These are phyloP conservation scores for Apis cerana DNA, from an alignment of 1,140 invertebrate species.

Conservation along the genomic window DNA sequence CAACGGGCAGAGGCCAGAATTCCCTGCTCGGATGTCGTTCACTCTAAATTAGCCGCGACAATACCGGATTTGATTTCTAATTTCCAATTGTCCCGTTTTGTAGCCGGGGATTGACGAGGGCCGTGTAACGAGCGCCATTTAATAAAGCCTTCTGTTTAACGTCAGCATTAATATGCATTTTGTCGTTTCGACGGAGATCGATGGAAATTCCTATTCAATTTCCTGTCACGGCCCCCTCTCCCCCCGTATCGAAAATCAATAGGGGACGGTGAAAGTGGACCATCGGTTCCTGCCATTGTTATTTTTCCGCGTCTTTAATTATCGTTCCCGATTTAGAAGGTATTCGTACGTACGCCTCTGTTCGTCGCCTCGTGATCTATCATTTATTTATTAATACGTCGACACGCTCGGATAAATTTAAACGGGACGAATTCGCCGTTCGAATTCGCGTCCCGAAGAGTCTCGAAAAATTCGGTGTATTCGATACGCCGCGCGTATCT, in stretches of 20 bases:
- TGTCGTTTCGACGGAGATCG: slow-evolving; percentile 19
- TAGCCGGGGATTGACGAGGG: slow-evolving; percentile 32
- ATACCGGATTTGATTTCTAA: slow-evolving; percentile 47
- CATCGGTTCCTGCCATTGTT: slow-evolving; percentile 8
- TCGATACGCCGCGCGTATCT: background rate
- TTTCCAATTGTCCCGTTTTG: slow-evolving; percentile 56
- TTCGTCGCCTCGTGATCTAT: slow-evolving; percentile 28
- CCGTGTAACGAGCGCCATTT: slow-evolving; percentile 49
- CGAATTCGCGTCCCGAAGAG: background rate
- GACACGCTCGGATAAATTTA: slow-evolving; percentile 28
- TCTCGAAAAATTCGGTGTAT: background rate
- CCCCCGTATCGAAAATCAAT: background rate
- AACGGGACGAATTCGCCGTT: background rate
- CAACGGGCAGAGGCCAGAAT: background rate
- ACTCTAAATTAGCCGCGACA: slow-evolving; percentile 14
- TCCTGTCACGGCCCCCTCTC: background rate
- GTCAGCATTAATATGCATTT: slow-evolving; percentile 49
- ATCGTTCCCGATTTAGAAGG: slow-evolving; percentile 31
- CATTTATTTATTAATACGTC: slow-evolving; percentile 26
- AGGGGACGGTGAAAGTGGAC: slow-evolving; percentile 26
- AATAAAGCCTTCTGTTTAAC: slow-evolving; percentile 53
- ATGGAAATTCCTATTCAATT: slow-evolving; percentile 40
- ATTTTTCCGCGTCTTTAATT: slow-evolving; percentile 37
- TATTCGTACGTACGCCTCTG: background rate
- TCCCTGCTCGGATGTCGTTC: slow-evolving; percentile 1